Conservation (phyloP, 2,888 invertebrate genomes). For the Oligia strigilis region DNA sequence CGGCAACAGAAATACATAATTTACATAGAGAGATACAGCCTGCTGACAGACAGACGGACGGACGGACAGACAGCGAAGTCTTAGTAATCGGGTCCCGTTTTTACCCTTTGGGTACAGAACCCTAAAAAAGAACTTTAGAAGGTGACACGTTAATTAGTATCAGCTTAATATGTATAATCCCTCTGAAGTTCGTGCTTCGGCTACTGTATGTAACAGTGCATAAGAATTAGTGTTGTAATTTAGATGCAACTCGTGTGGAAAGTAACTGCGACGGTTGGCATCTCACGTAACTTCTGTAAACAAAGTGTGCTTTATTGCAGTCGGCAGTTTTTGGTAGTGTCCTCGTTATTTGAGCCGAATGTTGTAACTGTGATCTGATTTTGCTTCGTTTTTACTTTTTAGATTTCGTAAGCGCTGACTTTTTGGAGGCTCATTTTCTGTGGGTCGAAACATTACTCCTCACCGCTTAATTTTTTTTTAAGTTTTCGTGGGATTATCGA, state of each 20-base stretch:
- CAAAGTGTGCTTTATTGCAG: conserved; percentile 25
- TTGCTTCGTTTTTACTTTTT: not conserved
- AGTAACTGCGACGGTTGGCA: conserved; percentile 2
- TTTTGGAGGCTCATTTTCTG: not conserved
- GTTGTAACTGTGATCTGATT: conserved; percentile 8
- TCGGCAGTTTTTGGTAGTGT: conserved; percentile 12
- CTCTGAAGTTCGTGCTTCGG: not conserved
- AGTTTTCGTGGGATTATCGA: no score
- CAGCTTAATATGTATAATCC: no score
- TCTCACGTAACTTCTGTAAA: conserved; percentile 31
- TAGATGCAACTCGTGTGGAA: conserved; percentile 42
- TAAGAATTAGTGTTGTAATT: conserved; percentile 29
- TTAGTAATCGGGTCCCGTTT: no score
- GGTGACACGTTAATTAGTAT: no score
- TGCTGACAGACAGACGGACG: no score
- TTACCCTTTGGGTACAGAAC: no score
- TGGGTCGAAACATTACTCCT: no score
- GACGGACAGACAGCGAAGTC: no score
- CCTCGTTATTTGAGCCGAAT: conserved; percentile 29
- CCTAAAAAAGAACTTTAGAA: no score
- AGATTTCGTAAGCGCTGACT: not conserved
- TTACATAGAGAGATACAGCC: no score
- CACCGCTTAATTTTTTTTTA: no score
- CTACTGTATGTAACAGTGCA: conserved; percentile 10
- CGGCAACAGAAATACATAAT: no score